Evolutionary conservation across 2,888 invertebrate species (phyloP).

Genomic region (Callimorpha dominula): DNA sequence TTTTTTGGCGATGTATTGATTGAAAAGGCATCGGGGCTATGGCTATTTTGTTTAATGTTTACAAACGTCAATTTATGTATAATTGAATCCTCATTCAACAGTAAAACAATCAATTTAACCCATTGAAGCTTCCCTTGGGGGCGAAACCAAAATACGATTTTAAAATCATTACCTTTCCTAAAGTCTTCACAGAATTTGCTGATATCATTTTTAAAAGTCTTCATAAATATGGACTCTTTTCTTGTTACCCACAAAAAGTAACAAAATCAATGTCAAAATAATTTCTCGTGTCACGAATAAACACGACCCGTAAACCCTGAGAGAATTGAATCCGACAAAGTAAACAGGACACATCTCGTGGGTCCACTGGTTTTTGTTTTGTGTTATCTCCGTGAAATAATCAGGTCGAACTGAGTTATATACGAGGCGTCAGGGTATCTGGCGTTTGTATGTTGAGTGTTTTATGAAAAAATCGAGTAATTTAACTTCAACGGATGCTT

Average conservation of each 20-base stretch:
- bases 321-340: constrained; percentile 42
- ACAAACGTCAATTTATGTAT: too few relatives aligned
- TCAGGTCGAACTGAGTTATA: constrained; percentile 37
- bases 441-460: constrained; percentile 10
- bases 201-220: background rate
- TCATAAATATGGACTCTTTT: constrained; percentile 8
- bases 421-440: constrained; percentile 20
- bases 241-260: constrained; percentile 6
- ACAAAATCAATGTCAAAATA: constrained; percentile 33
- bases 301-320: constrained; percentile 29
- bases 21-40: too few relatives aligned
- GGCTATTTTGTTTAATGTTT: too few relatives aligned
- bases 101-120: too few relatives aligned
- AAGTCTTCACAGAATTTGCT: background rate
- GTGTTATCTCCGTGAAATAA: constrained; percentile 40
- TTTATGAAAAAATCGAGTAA: background rate
- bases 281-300: constrained; percentile 37
- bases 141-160: background rate
- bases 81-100: too few relatives aligned
- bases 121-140: too few relatives aligned
- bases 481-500: background rate
- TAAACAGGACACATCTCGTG: constrained; percentile 44
- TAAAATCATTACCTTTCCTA: background rate
- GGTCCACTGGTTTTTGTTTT: constrained; percentile 36
- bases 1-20: background rate